Evolutionary conservation across 2,797 vertebrate genomes (phyloP).

Genomic region (Octomys mimax): DNA sequence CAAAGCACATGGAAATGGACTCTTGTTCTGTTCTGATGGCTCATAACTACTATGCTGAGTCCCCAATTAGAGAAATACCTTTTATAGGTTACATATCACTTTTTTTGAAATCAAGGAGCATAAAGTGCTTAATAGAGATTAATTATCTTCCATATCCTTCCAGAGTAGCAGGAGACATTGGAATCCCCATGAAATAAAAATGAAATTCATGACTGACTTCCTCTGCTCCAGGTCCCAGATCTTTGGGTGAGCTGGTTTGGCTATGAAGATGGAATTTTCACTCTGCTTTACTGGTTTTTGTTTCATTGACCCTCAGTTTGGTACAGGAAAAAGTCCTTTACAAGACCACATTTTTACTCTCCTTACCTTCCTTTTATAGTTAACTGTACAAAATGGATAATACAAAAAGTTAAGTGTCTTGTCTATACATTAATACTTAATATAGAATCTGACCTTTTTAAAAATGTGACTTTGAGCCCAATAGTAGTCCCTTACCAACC

Average conservation of each 20-base stretch:
- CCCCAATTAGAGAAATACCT: conserved; percentile 27
- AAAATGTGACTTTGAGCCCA: conserved; percentile 57
- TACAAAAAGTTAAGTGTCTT: conserved; percentile 54
- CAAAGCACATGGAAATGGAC: conserved; percentile 31
- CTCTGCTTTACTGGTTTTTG: not conserved
- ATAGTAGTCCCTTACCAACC: not conserved
- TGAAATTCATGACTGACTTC: not conserved
- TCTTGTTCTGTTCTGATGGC: not conserved
- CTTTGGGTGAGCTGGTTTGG: not conserved
- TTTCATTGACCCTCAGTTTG: not conserved
- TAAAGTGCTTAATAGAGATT: conserved; percentile 76
- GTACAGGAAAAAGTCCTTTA: not conserved
- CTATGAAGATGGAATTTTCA: not conserved
- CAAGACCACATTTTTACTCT: not conserved
- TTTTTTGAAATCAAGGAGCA: conserved; percentile 55
- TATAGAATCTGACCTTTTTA: conserved; percentile 51
- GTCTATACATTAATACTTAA: conserved; percentile 53
- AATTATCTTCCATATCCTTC: conserved; percentile 5
- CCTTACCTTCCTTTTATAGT: conserved; percentile 65
- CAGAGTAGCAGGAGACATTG: not conserved
- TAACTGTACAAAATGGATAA: conserved; percentile 51
- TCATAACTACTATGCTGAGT: conserved; percentile 57
- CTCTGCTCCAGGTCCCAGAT: not conserved
- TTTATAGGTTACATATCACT: conserved; percentile 2
- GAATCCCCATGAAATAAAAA: not conserved